These are phyloP conservation scores for Branchipolynoe longqiensis DNA, from an alignment of 2,888 invertebrate genomes.

Conservation along the genomic window DNA sequence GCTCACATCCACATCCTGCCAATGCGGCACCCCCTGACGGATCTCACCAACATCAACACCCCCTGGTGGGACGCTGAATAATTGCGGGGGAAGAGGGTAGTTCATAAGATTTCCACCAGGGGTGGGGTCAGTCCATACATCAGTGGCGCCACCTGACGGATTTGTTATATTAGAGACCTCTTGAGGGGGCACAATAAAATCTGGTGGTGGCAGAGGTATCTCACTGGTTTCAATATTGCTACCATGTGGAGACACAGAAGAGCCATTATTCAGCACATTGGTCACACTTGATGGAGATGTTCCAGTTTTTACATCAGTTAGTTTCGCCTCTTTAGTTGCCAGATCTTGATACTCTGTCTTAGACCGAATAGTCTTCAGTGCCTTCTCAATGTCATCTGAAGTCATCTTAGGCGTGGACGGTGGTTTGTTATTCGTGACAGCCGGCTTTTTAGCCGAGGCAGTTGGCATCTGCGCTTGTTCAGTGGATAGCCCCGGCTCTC, in stretches of 20 bases:
- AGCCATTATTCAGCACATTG: background rate
- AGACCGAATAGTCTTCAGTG: background rate
- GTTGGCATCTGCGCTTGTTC: background rate
- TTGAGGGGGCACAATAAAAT: background rate
- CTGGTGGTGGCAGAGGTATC: conserved; percentile 3
- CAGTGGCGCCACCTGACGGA: no score
- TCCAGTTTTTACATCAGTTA: no score
- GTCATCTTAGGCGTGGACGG: background rate
- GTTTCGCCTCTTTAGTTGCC: no score
- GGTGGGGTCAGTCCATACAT: no score
- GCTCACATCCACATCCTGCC: background rate
- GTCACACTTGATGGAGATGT: background rate
- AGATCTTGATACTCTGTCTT: background rate
- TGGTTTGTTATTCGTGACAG: background rate
- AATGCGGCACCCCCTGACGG: background rate
- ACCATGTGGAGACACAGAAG: background rate
- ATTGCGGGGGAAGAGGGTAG: no score
- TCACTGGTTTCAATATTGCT: background rate
- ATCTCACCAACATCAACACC: no score
- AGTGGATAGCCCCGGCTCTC: background rate
- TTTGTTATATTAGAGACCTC: background rate
- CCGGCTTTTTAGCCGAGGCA: background rate
- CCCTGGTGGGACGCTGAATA: no score
- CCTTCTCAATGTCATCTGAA: background rate
- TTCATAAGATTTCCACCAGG: no score